Evolutionary conservation across 2,113 vertebrate genomes (phyloP).

Genomic region (Uria lomvia): DNA sequence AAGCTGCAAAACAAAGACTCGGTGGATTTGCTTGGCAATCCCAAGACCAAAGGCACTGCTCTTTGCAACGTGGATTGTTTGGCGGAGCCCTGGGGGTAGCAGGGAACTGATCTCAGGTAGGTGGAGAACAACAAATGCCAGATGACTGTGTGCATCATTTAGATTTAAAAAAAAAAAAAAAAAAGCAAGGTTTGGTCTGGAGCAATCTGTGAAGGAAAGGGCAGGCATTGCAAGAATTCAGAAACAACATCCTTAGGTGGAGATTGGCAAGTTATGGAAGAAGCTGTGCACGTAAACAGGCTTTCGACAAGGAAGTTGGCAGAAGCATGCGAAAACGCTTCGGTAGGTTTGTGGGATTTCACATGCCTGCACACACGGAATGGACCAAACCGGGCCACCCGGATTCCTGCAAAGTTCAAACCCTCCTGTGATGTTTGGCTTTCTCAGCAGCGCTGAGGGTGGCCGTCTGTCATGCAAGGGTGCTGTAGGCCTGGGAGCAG

Average conservation of each 20-base stretch:
- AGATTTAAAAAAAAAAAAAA: background rate
- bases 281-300: constrained; percentile 3
- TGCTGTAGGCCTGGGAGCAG: background rate
- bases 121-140: background rate
- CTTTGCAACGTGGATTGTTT: background rate
- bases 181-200: background rate
- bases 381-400: background rate
- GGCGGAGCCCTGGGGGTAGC: background rate
- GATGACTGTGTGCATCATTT: background rate
- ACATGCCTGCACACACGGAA: constrained; percentile 14
- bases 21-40: background rate
- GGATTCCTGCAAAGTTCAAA: constrained; percentile 6
- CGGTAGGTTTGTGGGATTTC: background rate
- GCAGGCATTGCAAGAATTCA: constrained; percentile 42
- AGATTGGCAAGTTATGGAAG: constrained; percentile 13
- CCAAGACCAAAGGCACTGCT: background rate
- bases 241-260: constrained; percentile 30
- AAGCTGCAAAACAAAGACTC: background rate
- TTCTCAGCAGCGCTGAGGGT: background rate
- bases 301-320: background rate
- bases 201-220: background rate
- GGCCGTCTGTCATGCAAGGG: accelerated
- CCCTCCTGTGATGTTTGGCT: accelerated
- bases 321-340: background rate
- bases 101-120: background rate